These are phyloP conservation scores for Chloromyia formosa DNA, from an alignment of 2,888 invertebrate species.

Conservation along the genomic window DNA sequence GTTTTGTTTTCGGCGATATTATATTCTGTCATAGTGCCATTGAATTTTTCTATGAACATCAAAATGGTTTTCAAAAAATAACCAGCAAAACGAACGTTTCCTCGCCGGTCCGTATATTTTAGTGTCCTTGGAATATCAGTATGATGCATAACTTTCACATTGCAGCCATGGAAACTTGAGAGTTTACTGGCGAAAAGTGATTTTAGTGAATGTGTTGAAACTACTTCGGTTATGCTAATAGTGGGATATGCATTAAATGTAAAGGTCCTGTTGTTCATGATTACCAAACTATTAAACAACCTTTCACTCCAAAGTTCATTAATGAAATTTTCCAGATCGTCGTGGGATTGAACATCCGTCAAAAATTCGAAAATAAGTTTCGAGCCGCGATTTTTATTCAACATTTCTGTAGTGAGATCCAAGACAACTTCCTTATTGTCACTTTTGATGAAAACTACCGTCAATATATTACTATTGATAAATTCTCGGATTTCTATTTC, in stretches of 20 bases:
- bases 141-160: background rate
- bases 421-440: no score
- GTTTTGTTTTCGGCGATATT: background rate
- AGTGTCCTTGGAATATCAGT: background rate
- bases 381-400: background rate
- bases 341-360: background rate
- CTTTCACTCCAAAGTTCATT: background rate
- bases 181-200: background rate
- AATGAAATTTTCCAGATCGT: background rate
- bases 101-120: background rate
- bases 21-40: background rate
- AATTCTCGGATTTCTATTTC: no score
- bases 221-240: background rate
- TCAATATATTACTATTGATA: no score
- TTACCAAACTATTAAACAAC: background rate
- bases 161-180: background rate
- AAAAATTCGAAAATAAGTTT: slow-evolving; percentile 1
- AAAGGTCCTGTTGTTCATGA: background rate
- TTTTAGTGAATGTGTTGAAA: background rate
- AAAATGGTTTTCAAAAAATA: background rate
- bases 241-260: background rate
- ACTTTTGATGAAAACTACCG: no score
- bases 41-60: slow-evolving; percentile 3
- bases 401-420: background rate
- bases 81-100: background rate